Base-by-base conservation (phyloP, 2,888 invertebrate genomes). In the Acronicta psi region DNA sequence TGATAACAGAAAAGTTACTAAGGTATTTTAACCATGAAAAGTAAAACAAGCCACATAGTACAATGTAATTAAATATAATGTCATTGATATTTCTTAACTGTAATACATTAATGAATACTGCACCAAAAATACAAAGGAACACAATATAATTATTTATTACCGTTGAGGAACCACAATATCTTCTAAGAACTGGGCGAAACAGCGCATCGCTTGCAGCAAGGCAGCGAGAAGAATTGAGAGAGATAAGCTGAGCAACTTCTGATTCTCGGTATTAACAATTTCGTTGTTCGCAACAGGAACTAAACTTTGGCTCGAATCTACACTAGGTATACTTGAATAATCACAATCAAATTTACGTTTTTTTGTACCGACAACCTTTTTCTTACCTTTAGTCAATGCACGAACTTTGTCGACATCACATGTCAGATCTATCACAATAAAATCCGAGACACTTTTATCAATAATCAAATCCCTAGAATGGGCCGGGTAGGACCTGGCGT, bases 221-320 rank as follows among this genome's bases (percentile, higher is more conserved):
- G 95, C 95, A 17, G 96, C 95, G 44, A 96, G 89, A 14, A 96
- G 86, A 69, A 96, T 91, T 43, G 95, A 95, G 34, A 96, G 82
- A 17, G 96, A 95, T 52, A 96, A 83, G 67, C 95, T 95, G 45
- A 96, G 94, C 74, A 96, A 82, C 84, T 95, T 95, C 77, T 93
- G 91, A 72, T 86, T 91, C 71, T 94, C 94, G 7, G 88, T 87
- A 66, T 83, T 84, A 44, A 85, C 94, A 47, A 94, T 77, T 84
- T 91, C 93, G 79, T 93, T 94, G 84, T 88, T 90, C 59, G 67
- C 73, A 63, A 93, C 89, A 87, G 93, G 92, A 89, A 94, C 91
- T 88, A 93, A 86, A 85, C 87, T 86, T 85, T 87, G 84, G 82
- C 83, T 87, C 62, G 86, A 67, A 73, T 81, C 88, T 82, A 88